Conservation (phyloP, 2,888 invertebrate species). For the Platypus cylindrus region DNA sequence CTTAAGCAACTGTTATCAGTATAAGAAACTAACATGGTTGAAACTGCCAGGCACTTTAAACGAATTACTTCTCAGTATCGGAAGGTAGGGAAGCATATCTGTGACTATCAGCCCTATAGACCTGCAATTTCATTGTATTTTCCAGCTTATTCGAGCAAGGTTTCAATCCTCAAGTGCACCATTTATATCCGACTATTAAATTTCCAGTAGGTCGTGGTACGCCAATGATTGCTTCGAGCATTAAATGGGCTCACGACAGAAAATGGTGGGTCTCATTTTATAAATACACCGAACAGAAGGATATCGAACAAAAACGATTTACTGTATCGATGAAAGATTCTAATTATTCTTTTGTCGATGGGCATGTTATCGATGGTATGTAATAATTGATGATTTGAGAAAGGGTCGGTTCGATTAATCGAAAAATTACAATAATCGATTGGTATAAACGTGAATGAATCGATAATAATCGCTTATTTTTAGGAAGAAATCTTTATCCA, state of each 20-base stretch:
- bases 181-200: slow-evolving; percentile 60
- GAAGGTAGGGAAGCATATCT: too few relatives aligned
- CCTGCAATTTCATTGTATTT: slow-evolving; percentile 2
- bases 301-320: slow-evolving; percentile 8
- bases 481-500: slow-evolving; percentile 35
- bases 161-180: slow-evolving; percentile 56
- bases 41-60: too few relatives aligned
- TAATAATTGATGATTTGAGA: too few relatives aligned
- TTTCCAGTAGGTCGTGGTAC: slow-evolving; percentile 66
- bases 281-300: slow-evolving; percentile 43
- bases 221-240: slow-evolving; percentile 46
- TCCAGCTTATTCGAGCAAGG: slow-evolving; percentile 74
- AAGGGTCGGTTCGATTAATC: too few relatives aligned
- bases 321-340: slow-evolving; percentile 5
- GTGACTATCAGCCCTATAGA: too few relatives aligned
- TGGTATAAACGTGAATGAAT: background rate
- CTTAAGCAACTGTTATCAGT: too few relatives aligned
- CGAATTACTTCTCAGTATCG: too few relatives aligned
- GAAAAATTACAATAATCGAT: background rate
- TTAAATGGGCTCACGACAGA: slow-evolving; percentile 80
- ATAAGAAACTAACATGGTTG: too few relatives aligned
- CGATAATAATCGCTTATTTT: slow-evolving; percentile 3
- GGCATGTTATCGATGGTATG: slow-evolving; percentile 64
- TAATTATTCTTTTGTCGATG: slow-evolving; percentile 57
- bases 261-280: slow-evolving; percentile 52